A percentile compares a stretch with the other conserved stretches of the same genome.
phyloP scores from a whole-genome alignment of 2,113 vertebrate species.

The Strigops habroptila region DNA sequence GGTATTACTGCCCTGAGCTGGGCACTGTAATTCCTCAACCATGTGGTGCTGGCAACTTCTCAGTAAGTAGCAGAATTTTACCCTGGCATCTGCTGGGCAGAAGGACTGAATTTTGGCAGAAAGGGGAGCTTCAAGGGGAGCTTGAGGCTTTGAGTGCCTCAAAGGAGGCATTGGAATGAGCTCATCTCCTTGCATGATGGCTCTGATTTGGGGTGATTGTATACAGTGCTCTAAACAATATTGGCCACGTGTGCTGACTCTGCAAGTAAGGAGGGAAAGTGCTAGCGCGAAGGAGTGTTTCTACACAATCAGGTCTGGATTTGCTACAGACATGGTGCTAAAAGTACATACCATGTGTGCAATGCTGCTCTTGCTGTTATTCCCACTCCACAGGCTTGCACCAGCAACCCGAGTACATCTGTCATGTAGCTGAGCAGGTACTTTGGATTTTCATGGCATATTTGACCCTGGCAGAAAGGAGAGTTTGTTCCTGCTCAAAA shows the following conservation, averaged over 20 bases:
- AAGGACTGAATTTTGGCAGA: not conserved
- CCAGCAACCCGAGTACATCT: not conserved
- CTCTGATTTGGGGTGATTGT: not conserved
- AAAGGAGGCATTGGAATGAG: not conserved
- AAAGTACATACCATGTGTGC: not conserved
- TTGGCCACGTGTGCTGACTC: not conserved
- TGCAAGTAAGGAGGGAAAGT: not conserved
- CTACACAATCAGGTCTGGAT: rapidly evolving
- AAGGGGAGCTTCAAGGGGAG: not conserved
- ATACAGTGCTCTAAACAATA: not conserved
- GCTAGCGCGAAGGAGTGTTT: not conserved
- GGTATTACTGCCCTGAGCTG: constrained; percentile 81
- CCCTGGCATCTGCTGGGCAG: not conserved
- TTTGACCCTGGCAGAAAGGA: not conserved
- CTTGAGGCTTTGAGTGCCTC: not conserved
- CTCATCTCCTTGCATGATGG: not conserved
- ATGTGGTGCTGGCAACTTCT: constrained; percentile 85
- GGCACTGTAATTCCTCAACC: constrained; percentile 76
- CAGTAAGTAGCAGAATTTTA: constrained; percentile 71
- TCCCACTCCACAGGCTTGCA: not conserved
- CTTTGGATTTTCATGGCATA: not conserved
- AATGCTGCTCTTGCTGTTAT: not conserved
- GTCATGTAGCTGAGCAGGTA: not conserved
- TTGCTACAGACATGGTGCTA: not conserved
- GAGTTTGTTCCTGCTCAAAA: not conserved